Base-by-base conservation (phyloP, 2,888 invertebrate genomes). In the Aquatica leii region DNA sequence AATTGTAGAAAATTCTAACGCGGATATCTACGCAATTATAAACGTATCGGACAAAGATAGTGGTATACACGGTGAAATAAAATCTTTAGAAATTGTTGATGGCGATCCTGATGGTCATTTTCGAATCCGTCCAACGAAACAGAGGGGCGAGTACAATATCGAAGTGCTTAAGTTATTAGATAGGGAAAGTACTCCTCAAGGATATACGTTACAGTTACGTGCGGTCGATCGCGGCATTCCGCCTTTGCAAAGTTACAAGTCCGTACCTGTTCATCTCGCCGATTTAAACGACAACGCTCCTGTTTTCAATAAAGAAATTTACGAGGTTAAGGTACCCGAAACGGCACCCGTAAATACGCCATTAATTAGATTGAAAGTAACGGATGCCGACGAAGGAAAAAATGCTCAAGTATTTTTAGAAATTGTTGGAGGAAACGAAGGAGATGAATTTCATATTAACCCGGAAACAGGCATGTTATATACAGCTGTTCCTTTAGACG, bases 21-120 rank as follows among this genome's bases (percentile, higher is more conserved):
- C 91, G 0, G 92, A 92, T 77, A 89, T 97, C 62, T 96, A 95
- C 80, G 97, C 97, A 2, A 94, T 97, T 57, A 89, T 97, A 0
- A 88, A 88, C 63, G 94, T 94, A 1, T 86, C 86, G 5, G 97
- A 97, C 79, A 86, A 87, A 57, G 98, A 98, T 80, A 83, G 84
- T 41, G 97, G 95, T 0, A 85, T 89, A 17, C 93, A 95, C 80
- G 97, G 97, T 0, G 86, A 92, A 77, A 91, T 97, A 48, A 89
- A 88, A 54, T 85, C 86, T 43, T 82, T 96, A 48, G 93, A 94
- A 73, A 94, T 97, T 60, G 90, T 94, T 2, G 93, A 92, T 68
- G 96, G 97, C 0, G 95, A 96, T 80, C 92, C 94, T 0, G 92
- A 94, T 72, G 94, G 95, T 0, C 91, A 94, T 81, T 96, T 97